Evolutionary conservation across 1,140 invertebrate species (phyloP), one percentile per base, ranked within the genome.

Genomic region (Uloborus diversus): DNA sequence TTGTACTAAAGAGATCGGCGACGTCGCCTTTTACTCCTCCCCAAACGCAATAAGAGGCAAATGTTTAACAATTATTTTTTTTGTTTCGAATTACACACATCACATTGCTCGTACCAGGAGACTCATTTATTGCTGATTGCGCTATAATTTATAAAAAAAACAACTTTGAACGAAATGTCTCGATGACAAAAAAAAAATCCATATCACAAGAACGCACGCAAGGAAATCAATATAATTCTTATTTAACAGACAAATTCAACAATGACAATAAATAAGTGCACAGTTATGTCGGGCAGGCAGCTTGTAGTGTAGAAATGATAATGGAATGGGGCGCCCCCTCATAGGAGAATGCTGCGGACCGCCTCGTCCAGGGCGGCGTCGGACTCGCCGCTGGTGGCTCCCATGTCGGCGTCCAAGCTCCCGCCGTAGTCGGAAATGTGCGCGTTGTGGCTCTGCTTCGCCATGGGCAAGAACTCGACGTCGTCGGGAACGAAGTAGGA

Each of bases 281-380:
- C 61, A 25, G 28, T 78, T 28, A 73, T 23, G 37, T 65, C 37
- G 59, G 57, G 57, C 70, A 73, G 70, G 70, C 70, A 73, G 57
- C 70, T 73, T 73, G 30, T 33, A 25, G 25, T 73, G 30, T 33
- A 25, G 25, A 71, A 42, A 71, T 35, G 49, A 4, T 7, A 53
- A 53, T 53, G 49, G 49, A 53, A 53, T n/a, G 17, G 25, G 1
- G 28, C n/a, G 30, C 33, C 13, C 53, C 11, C 25, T 57, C 32
- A 57, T 23, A 78, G 30, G 79, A 89, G 84, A 69, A 90, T 90
- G 83, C 88, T 89, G 20, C 88, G 85, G 37, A 90, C 89, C 66
- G 89, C 88, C 84, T 90, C 89, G 79, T 90, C 89, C 61, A 89
- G 84, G 53, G 88, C 86, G 66, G 86, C 84, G 82, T 90, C 88